Conservation (phyloP, 2,888 invertebrate species). For the Cataglyphis cursor region DNA sequence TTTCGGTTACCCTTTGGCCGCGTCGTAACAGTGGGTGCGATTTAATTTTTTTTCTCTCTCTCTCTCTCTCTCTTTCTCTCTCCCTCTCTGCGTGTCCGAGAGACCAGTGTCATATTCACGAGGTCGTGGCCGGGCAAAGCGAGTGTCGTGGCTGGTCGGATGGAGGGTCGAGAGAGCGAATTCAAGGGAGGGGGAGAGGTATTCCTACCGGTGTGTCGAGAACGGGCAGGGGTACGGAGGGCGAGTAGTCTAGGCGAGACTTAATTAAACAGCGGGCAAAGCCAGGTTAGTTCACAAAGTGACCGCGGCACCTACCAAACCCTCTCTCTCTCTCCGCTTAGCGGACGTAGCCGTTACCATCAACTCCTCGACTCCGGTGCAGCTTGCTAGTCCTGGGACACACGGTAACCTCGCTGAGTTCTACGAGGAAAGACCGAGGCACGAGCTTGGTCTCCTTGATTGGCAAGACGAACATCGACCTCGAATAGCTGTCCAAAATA, state of each 20-base stretch:
- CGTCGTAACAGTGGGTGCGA: constrained; percentile 73
- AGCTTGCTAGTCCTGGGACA: constrained; percentile 67
- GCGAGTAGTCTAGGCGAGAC: constrained; percentile 85
- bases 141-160: constrained; percentile 54
- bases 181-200: constrained; percentile 62
- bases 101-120: constrained; percentile 73
- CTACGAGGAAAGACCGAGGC: constrained; percentile 18
- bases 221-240: constrained; percentile 70
- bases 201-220: constrained; percentile 61
- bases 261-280: constrained; percentile 86
- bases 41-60: constrained; percentile 72
- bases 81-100: constrained; percentile 43
- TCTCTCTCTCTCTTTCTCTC: background rate
- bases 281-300: constrained; percentile 87
- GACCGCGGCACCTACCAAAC: constrained; percentile 84
- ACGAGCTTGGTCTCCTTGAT: constrained; percentile 30
- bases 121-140: constrained; percentile 61
- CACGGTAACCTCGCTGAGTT: constrained; percentile 39
- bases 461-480: constrained; percentile 25
- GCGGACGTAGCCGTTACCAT: constrained; percentile 65
- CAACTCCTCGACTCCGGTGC: constrained; percentile 66
- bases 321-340: constrained; percentile 35
- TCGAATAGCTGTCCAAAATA: background rate
- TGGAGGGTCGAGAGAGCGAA: constrained; percentile 67
- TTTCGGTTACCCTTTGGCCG: constrained; percentile 71